Base-by-base conservation (phyloP, 2,113 vertebrate species). In the Neolamprologus falcicula region DNA sequence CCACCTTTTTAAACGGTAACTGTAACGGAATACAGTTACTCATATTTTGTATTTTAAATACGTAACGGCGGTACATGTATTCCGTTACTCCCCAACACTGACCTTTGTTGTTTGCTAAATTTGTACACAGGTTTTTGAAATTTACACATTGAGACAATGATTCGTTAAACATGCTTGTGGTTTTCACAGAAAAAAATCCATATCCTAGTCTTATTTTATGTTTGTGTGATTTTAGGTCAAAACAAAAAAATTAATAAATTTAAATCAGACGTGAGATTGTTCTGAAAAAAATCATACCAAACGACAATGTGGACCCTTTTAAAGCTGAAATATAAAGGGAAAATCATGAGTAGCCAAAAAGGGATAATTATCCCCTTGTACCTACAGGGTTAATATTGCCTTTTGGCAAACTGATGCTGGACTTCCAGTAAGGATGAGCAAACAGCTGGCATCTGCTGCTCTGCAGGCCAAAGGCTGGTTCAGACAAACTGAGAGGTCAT, bases 361-460 rank as follows among this genome's bases (percentile, higher is more conserved):
- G 1, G 0, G 0, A 59, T 28, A 28, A 16, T 28, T 28, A 28
- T 28, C 13, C 7, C 55, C 55, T 5, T 3, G 1, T 16, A 59
- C 55, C 1, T 59, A 28, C 13, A 59, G 0, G 2, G 7, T 57
- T 57, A 57, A 57, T 57, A 57, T 57, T 57, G 24, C 54, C 24
- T 26, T 14, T 28, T 28, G 54, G 24, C 12, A 28, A 26, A 57
- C 54, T 57, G 54, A 8, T 57, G 55, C 55, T 57, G 55, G 55
- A 57, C 24, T 57, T 57, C 24, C 24, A 57, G 54, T 57, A 57
- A 57, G 55, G 24, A 57, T 57, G 24, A 26, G 24, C 7, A 14
- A 57, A 26, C 12, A 57, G 54, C 54, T 57, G 24, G 7, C 0
- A 57, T 57, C 54, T 57, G 24, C 1, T 55, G 21, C 21, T 55